Conservation (phyloP, 2,888 invertebrate genomes). For the Aphodius sticticus region DNA sequence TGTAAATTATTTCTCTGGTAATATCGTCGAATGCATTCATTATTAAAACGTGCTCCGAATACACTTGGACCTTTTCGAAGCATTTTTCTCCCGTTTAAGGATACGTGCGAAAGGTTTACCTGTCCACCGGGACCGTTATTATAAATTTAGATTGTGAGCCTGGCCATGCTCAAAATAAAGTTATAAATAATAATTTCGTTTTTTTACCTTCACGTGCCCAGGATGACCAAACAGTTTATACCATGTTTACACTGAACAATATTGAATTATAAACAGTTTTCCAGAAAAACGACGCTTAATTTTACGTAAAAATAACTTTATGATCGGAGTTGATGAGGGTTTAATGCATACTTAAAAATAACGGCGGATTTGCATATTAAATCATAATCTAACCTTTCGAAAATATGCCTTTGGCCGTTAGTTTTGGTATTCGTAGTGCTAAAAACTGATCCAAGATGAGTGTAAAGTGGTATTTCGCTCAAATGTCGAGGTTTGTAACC, state of each 20-base stretch:
- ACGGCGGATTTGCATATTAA: neutral
- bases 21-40: neutral
- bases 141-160: conserved; percentile 23
- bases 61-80: neutral
- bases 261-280: conserved; percentile 28
- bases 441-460: neutral
- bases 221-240: conserved; percentile 34
- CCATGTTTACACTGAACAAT: conserved; percentile 30
- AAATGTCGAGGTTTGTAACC: conserved; percentile 24
- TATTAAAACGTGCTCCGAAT: neutral
- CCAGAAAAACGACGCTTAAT: conserved; percentile 27
- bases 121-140: neutral
- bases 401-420: neutral
- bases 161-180: conserved; percentile 28
- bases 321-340: neutral
- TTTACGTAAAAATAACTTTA: conserved; percentile 19
- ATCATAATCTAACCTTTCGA: neutral
- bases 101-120: neutral
- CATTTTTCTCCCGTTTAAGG: neutral
- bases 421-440: neutral
- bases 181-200: conserved; percentile 33
- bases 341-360: conserved; percentile 5
- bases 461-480: neutral
- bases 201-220: conserved; percentile 21
- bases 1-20: neutral